phyloP scores from a whole-genome alignment of 1,140 invertebrate genomes.

The Babylonia areolata region DNA sequence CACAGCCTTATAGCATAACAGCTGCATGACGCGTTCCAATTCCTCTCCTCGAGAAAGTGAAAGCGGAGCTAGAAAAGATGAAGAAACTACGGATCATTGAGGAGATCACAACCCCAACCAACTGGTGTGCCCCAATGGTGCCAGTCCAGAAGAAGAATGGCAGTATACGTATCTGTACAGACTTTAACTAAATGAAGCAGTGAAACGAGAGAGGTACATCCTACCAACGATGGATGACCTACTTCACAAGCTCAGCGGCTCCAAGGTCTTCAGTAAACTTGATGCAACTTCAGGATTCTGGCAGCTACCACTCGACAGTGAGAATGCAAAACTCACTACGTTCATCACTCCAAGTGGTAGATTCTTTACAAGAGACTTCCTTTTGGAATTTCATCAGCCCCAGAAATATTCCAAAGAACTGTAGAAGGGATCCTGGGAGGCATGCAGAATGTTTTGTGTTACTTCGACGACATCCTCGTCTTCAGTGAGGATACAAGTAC shows the following conservation, averaged over 20 bases:
- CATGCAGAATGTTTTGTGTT: conserved; percentile 22
- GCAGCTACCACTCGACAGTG: conserved; percentile 41
- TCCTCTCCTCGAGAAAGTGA: conserved; percentile 20
- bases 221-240: conserved; percentile 48
- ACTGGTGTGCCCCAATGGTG: conserved; percentile 59
- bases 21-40: conserved; percentile 33
- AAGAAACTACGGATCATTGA: conserved; percentile 49
- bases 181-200: conserved; percentile 30
- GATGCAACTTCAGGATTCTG: conserved; percentile 47
- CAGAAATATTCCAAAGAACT: no score
- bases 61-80: conserved; percentile 17
- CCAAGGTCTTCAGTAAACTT: conserved; percentile 54
- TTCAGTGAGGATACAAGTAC: no score
- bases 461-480: conserved; percentile 66
- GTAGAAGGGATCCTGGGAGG: conserved; percentile 42
- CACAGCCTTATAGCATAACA: conserved; percentile 12
- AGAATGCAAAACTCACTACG: conserved; percentile 43
- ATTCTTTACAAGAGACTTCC: conserved; percentile 72
- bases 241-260: conserved; percentile 59
- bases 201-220: conserved; percentile 33
- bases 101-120: conserved; percentile 53
- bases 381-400: conserved; percentile 69
- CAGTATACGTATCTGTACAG: conserved; percentile 63
- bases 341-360: conserved; percentile 72
- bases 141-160: conserved; percentile 50